Evolutionary conservation across 2,113 vertebrate genomes (phyloP), one percentile per base, ranked within the genome.

Genomic region (Saguinus imperator): DNA sequence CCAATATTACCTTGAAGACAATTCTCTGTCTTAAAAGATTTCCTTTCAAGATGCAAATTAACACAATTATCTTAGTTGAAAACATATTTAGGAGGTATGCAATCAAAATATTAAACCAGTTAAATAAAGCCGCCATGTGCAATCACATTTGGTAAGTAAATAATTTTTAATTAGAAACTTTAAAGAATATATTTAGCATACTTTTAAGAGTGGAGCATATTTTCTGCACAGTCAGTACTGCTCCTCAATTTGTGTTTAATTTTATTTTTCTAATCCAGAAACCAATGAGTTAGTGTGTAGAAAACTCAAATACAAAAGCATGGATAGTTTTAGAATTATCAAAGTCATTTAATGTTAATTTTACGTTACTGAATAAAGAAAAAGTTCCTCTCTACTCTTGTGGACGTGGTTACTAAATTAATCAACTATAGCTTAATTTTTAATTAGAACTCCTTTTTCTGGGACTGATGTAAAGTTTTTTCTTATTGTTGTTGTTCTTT

Each of bases 51-150:
- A 98, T 98, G 98, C 97, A 98, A 98, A 98, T 98, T 98, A 98
- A 94, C 89, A 98, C 92, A 98, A 97, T 98, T 98, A 98, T 2
- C 13, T 97, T 98, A 97, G 98, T 91, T 98, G 97, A 98, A 98
- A 98, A 98, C 96, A 98, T 97, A 97, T 98, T 98, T 98, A 98
- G 91, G 90, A 98, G 95, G 32, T 98, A 96, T 94, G 96, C 93
- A 98, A 98, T 98, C 98, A 98, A 98, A 98, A 97, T 98, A 98
- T 98, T 98, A 98, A 98, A 97, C 95, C 94, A 97, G 89, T 98
- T 98, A 98, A 98, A 97, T 98, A 98, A 98, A 97, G 55, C 95
- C 64, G 79, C 84, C 76, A 66, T 81, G 4, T 98, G 92, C 90
- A 98, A 96, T 98, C 94, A 97, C 40, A 95, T 97, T 97, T 98